Base-by-base conservation (phyloP, 2,113 vertebrate species). In the Ammospiza caudacuta region DNA sequence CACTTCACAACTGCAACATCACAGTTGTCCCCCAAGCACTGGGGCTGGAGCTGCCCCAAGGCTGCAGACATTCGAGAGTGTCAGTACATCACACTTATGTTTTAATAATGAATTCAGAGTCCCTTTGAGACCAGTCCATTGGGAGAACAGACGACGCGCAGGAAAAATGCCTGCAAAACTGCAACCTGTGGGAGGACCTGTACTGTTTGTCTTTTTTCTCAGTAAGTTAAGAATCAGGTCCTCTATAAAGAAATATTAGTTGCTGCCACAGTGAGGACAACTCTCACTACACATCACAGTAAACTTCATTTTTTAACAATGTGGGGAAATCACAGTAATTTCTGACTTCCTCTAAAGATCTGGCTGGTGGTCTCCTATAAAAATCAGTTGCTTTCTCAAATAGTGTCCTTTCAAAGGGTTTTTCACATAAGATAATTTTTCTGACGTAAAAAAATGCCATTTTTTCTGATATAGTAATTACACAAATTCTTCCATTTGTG, bases 31-130 rank as follows among this genome's bases (percentile, higher is more conserved):
- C 22, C 47, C 14, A 51, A 67, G 35, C 52, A 87, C 25, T 0
- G 0, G 22, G 31, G 29, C 37, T 81, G 54, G 39, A 44, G 24
- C 35, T 59, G 62, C 68, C 58, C 31, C 44, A 93, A 83, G 43
- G n/a, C 15, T 51, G 39, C 23, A 62, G 52, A 59, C 43, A 83
- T 15, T 10, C 1, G 0, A 21, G 7, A 20, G 35, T 22, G 31
- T 46, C 3, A 5, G 9, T n/a, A 12, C 4, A 1, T 29, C 2
- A 2, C 31, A 12, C 33, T 78, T 66, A 5, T 29, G n/a, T 86
- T 69, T 70, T 15, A 81, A 27, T 63, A 67, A n/a, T 8, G 2
- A 13, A 8, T 67, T 73, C 51, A 43, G 29, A 46, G 15, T 74
- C 22, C n/a, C 20, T 41, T 24, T 13, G 6, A 55, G 72, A 63